phyloP scores from a whole-genome alignment of 2,888 invertebrate genomes.

The Lymantria dispar region DNA sequence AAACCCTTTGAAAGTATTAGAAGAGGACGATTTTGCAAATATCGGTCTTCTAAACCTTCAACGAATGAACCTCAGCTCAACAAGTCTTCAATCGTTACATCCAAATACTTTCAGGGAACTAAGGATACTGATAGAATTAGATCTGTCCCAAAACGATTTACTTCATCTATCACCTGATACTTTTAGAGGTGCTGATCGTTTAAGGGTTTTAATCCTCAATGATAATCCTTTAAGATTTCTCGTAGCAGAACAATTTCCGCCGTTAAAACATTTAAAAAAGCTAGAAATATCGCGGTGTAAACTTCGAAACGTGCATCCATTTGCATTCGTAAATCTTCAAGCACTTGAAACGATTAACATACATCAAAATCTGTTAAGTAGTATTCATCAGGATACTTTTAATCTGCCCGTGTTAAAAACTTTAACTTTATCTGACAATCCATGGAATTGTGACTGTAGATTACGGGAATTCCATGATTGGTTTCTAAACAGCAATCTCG shows the following conservation, averaged over 20 bases:
- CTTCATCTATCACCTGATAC: slow-evolving; percentile 88
- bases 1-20: slow-evolving; percentile 88
- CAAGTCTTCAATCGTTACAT: slow-evolving; percentile 88
- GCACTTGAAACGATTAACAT: slow-evolving; percentile 92
- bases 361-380: slow-evolving; percentile 89
- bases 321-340: slow-evolving; percentile 88
- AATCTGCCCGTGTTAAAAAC: slow-evolving; percentile 86
- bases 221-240: slow-evolving; percentile 90
- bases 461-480: slow-evolving; percentile 91
- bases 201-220: slow-evolving; percentile 89
- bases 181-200: slow-evolving; percentile 91
- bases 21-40: slow-evolving; percentile 89
- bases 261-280: slow-evolving; percentile 89
- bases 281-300: slow-evolving; percentile 91
- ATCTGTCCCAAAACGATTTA: slow-evolving; percentile 91
- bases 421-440: slow-evolving; percentile 90
- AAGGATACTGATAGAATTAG: slow-evolving; percentile 92
- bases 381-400: slow-evolving; percentile 79
- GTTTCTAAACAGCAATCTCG: slow-evolving; percentile 90
- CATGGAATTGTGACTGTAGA: slow-evolving; percentile 95
- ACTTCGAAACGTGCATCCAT: slow-evolving; percentile 86
- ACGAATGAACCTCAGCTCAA: slow-evolving; percentile 89
- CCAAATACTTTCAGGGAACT: slow-evolving; percentile 92
- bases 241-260: slow-evolving; percentile 90
- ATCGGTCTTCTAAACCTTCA: slow-evolving; percentile 92